These are phyloP conservation scores for Sphecodes monilicornis DNA, from an alignment of 2,888 invertebrate species.

Conservation along the genomic window DNA sequence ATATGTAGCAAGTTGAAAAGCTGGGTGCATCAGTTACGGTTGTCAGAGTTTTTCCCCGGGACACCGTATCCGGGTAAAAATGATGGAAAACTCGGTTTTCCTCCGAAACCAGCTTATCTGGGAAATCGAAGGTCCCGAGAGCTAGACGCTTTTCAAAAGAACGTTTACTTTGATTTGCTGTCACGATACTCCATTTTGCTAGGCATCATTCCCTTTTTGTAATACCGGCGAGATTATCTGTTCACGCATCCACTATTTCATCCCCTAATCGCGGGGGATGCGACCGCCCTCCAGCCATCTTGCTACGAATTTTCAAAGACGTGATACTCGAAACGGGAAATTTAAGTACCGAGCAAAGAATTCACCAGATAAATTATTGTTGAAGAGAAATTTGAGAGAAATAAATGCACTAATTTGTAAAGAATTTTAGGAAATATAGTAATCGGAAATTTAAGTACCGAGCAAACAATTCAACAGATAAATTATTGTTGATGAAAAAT, in stretches of 20 bases:
- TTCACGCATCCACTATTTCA: not conserved
- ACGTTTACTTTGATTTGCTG: not conserved
- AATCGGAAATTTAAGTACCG: too few species aligned
- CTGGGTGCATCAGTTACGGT: not conserved
- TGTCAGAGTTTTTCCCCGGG: not conserved
- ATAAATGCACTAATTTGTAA: too few species aligned
- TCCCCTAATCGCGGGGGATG: not conserved
- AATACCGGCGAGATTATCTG: not conserved
- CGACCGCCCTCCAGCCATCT: not conserved
- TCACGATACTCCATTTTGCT: not conserved
- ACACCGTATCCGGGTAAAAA: not conserved
- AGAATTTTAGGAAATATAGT: too few species aligned
- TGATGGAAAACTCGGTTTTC: not conserved
- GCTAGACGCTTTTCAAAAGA: not conserved
- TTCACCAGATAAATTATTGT: too few species aligned
- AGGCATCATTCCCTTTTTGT: not conserved
- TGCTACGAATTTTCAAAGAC: not conserved
- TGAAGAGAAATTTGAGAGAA: too few species aligned
- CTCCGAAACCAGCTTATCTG: not conserved
- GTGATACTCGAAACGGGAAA: not conserved
- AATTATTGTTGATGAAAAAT: too few species aligned
- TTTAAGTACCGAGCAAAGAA: too few species aligned
- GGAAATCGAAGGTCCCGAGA: not conserved
- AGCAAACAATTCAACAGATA: too few species aligned
- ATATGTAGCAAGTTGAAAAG: not conserved